Conservation (phyloP, 2,113 vertebrate species). For the Rhabdornis inornatus region DNA sequence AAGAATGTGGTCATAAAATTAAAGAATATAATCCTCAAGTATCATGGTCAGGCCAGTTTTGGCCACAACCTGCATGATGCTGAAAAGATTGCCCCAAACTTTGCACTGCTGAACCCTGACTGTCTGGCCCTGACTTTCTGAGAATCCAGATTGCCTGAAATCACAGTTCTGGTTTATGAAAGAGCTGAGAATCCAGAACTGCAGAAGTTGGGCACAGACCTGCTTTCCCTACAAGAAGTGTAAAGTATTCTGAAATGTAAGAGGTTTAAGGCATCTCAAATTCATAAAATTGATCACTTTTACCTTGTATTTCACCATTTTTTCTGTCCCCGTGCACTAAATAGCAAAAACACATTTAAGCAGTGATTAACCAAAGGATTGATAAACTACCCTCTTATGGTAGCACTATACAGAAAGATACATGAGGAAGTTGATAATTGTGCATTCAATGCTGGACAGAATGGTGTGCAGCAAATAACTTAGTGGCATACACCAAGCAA, state of each 20-base stretch:
- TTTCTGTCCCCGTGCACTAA: background rate
- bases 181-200: background rate
- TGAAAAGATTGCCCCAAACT: background rate
- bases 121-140: background rate
- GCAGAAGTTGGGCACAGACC: background rate
- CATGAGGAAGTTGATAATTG: background rate
- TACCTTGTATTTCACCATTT: background rate
- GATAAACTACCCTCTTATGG: background rate
- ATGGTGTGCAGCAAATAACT: constrained; percentile 2
- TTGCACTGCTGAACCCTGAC: background rate
- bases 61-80: background rate
- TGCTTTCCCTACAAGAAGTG: background rate
- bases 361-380: background rate
- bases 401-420: background rate
- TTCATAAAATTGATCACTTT: background rate
- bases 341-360: background rate
- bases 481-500: background rate
- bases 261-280: background rate
- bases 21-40: background rate
- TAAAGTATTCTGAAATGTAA: background rate
- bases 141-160: background rate
- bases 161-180: background rate
- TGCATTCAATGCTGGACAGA: background rate
- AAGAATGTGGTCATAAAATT: background rate
- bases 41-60: background rate